A percentile compares a stretch with the other conserved stretches of the same genome.
Evolutionary conservation across 2,113 vertebrate genomes (phyloP).

Genomic region (Seriola rivoliana): DNA sequence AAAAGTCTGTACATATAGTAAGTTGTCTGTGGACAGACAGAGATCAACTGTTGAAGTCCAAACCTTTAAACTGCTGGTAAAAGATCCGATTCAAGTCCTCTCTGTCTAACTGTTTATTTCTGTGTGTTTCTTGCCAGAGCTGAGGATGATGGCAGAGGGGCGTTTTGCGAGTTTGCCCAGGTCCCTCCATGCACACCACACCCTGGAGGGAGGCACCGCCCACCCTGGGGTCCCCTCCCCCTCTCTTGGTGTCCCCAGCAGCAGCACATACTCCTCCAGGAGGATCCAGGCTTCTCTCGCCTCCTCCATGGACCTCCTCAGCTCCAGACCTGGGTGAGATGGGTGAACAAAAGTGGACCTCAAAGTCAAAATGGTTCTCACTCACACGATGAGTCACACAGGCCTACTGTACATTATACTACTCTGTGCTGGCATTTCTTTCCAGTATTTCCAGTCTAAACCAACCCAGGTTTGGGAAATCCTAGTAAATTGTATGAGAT

Average conservation of each 20-base stretch:
- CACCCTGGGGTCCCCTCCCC: conserved; percentile 59
- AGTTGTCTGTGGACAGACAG: no score
- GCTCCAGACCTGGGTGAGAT: conserved; percentile 84
- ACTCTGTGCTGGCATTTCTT: no score
- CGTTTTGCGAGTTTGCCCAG: conserved; percentile 93
- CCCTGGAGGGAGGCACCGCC: conserved; percentile 82
- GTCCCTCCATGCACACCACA: conserved; percentile 81
- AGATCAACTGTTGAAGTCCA: no score
- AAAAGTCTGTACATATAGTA: no score
- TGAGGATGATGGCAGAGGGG: conserved; percentile 95
- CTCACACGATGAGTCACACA: no score
- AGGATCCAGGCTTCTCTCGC: conserved; percentile 78
- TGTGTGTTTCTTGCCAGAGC: conserved; percentile 76
- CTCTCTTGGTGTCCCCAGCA: conserved; percentile 29
- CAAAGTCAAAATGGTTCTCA: no score
- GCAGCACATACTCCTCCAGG: conserved; percentile 56
- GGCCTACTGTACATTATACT: no score
- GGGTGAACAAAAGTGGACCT: neutral
- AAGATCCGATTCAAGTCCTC: neutral
- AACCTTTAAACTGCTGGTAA: no score
- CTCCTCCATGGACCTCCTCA: conserved; percentile 95
- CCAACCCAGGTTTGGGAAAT: neutral
- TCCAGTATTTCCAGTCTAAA: neutral
- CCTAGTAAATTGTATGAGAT: neutral
- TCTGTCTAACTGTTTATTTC: neutral